Evolutionary conservation across 2,113 vertebrate species (phyloP).

Genomic region (Chamaea fasciata): DNA sequence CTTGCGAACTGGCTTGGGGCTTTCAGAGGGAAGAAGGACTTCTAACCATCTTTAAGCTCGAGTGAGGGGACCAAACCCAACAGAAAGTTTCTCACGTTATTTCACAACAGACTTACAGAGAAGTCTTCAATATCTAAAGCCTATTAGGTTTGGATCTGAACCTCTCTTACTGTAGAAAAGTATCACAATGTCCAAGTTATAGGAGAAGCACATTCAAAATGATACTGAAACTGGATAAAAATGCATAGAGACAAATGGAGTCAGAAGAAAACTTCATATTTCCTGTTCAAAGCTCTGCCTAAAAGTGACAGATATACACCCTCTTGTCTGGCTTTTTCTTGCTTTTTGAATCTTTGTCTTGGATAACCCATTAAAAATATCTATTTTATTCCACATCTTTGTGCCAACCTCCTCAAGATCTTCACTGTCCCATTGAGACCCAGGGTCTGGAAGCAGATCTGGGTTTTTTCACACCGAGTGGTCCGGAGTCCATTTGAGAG

Average conservation of each 20-base stretch:
- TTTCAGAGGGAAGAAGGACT: no score
- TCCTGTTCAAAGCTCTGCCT: not conserved
- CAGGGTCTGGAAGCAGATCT: not conserved
- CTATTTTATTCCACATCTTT: not conserved
- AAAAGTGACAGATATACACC: not conserved
- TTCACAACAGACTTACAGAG: not conserved
- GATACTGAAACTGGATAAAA: not conserved
- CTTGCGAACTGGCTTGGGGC: no score
- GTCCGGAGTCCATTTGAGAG: rapidly evolving
- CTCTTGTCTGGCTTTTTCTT: not conserved
- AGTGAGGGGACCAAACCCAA: no score
- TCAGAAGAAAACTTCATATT: not conserved
- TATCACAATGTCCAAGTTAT: not conserved
- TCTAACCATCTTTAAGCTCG: no score
- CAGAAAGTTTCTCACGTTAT: not conserved
- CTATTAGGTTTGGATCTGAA: not conserved
- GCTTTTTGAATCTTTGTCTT: not conserved
- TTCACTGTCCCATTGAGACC: not conserved
- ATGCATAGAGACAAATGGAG: not conserved
- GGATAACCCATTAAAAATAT: not conserved
- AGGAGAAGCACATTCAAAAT: not conserved
- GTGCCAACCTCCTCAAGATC: not conserved
- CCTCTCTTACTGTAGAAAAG: not conserved
- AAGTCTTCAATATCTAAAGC: not conserved
- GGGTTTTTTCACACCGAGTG: rapidly evolving